Base-by-base conservation (phyloP, 2,797 vertebrate genomes). In the Acrossocheilus fasciatus region DNA sequence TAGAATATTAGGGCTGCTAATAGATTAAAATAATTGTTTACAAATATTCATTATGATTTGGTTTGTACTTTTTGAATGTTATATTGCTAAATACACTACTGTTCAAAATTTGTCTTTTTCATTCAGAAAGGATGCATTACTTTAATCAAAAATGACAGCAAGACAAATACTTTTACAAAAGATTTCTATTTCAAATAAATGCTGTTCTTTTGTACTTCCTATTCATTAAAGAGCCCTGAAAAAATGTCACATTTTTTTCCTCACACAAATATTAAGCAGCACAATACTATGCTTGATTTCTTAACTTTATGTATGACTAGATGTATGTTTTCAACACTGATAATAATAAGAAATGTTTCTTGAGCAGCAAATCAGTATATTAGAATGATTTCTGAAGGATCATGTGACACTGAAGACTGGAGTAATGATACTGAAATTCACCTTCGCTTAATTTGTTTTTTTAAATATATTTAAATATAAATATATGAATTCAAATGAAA, bases 81-180 rank as follows among this genome's bases (percentile, higher is more conserved):
- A 26, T 26, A 72, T n/a, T 43, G 5, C 2, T 45, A 43, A 3
- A 23, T 43, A 6, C 11, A 23, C 11, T 14, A 72, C 20, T 23
- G 20, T n/a, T 43, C 18, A n/a, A 72, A 66, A 57, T 57, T 6
- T 23, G 23, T 50, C 8, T 17, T 50, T 17, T 73, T 26, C 7
- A 73, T 73, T 26, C 23, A 26, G 41, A 14, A 45, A 73, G 70
- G 41, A 73, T 47, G 23, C 70, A 73, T 73, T 73, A 47, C n/a
- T 47, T 8, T 26, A 1, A 47, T 47, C 4, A 26, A 23, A 74
- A 45, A 47, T 9, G 14, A 47, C 41, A 47, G 23, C 47, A 45
- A 73, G n/a, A 45, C 69, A 43, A 43, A 72, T 72, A 43, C 23
- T 45, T 12, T 47, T 47, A 47, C 26, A 4, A 73, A 30, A 50